Base-by-base conservation (phyloP, 1,140 invertebrate species). In the Mercenaria mercenaria region DNA sequence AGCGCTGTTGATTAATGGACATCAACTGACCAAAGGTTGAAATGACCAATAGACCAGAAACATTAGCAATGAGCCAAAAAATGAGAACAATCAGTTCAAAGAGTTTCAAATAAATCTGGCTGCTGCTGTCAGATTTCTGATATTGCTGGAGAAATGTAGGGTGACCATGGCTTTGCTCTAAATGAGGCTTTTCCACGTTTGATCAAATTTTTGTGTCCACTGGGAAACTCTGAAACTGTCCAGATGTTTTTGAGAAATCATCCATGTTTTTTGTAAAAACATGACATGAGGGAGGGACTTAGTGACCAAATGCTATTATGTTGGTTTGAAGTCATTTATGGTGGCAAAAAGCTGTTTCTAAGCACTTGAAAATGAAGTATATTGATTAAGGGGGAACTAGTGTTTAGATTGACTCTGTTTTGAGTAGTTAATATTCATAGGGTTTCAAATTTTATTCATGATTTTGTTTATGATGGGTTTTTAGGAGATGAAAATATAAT, bases 31-130 rank as follows among this genome's bases (percentile, higher is more conserved):
- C 81, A 47, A 50, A 67, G 61, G 81, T 83, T 43, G 61, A 34
- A 34, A 47, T 83, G 59, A 69, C 56, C 81, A 61, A 50, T 83
- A 83, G 81, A 83, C 32, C 61, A 83, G 39, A 80, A 80, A 80
- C 26, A 52, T 80, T 80, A 59, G 47, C 23, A 80, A 80, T 80
- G 47, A 80, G 77, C 47, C 77, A 41, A 80, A 80, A 80, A 80
- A 80, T 56, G 56, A 34, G 47, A 80, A 80, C 77, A 80, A 80
- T 80, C 56, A 80, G 77, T 37, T 56, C 77, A 80, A 80, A 80
- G 56, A 32, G 77, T 32, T 80, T 52, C 20, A 59, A 32, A 80
- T 80, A 80, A 80, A 80, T 80, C 77, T 80, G 15, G 47, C 47
- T 18, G 29, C 29, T 26, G 15, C 26, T 52, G 56, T 59, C 47